These are phyloP conservation scores for Ecdyonurus torrentis DNA, from an alignment of 2,888 invertebrate species.

Conservation along the genomic window DNA sequence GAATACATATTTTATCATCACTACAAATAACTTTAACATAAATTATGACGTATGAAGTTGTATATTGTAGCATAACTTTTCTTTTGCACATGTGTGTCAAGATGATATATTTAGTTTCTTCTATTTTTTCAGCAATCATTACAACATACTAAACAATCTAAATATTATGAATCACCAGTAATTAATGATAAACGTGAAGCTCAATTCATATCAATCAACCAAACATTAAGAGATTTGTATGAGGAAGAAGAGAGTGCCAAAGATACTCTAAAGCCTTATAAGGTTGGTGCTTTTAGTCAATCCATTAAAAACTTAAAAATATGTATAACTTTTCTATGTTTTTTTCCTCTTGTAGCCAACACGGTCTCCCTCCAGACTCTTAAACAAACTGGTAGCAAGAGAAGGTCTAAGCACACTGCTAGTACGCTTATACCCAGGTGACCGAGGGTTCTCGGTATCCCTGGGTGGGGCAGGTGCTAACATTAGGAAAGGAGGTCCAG, in stretches of 20 bases:
- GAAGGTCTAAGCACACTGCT: slow-evolving; percentile 80
- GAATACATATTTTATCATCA: slow-evolving; percentile 9
- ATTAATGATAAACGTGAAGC: slow-evolving; percentile 10
- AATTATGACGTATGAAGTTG: no score
- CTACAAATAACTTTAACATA: no score
- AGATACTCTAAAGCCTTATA: slow-evolving; percentile 5
- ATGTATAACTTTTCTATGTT: not conserved
- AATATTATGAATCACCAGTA: not conserved
- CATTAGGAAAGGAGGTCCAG: slow-evolving; percentile 17
- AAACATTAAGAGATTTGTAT: slow-evolving; percentile 27
- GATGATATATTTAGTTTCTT: no score
- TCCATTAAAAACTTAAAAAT: not conserved
- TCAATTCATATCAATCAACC: slow-evolving; percentile 25
- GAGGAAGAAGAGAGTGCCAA: slow-evolving; percentile 23
- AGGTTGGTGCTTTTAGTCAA: not conserved
- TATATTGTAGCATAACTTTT: no score
- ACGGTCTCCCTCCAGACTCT: slow-evolving; percentile 40
- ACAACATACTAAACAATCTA: slow-evolving; percentile 20
- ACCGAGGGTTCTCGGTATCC: slow-evolving; percentile 73
- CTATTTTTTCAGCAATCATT: slow-evolving; percentile 13
- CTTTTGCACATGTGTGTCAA: no score
- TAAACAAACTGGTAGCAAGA: slow-evolving; percentile 68
- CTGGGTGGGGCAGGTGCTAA: slow-evolving; percentile 38
- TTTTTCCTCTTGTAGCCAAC: not conserved
- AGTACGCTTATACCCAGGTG: slow-evolving; percentile 78